phyloP scores from a whole-genome alignment of 2,797 vertebrate species.

The Cossypha polioptera region DNA sequence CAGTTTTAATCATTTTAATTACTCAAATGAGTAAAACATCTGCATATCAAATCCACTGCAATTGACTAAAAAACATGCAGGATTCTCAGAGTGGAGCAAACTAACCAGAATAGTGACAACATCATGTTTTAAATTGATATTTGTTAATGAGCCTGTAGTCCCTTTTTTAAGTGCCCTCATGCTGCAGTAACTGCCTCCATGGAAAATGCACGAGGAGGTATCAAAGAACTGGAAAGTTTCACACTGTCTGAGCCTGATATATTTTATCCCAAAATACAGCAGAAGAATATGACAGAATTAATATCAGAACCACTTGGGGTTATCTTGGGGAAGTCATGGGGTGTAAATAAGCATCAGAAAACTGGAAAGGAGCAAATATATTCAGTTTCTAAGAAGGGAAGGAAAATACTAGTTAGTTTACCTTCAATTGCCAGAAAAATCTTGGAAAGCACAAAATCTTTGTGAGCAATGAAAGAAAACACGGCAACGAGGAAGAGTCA shows the following conservation, averaged over 20 bases:
- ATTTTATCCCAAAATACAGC: background rate
- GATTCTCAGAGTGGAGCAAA: background rate
- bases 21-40: background rate
- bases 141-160: background rate
- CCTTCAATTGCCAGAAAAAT: background rate
- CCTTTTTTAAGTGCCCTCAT: background rate
- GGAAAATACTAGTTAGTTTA: background rate
- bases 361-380: background rate
- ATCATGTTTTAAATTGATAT: accelerated
- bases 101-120: background rate
- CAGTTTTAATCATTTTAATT: background rate
- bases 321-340: background rate
- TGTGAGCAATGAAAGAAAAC: background rate
- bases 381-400: background rate
- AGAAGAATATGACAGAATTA: background rate
- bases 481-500: background rate
- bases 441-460: background rate
- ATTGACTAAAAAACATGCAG: background rate
- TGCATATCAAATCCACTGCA: background rate
- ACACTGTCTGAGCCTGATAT: background rate
- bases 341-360: background rate
- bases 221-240: background rate
- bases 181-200: background rate
- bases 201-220: background rate
- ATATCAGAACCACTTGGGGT: background rate